Conservation (phyloP, 2,797 vertebrate genomes). For the Ataeniobius toweri region DNA sequence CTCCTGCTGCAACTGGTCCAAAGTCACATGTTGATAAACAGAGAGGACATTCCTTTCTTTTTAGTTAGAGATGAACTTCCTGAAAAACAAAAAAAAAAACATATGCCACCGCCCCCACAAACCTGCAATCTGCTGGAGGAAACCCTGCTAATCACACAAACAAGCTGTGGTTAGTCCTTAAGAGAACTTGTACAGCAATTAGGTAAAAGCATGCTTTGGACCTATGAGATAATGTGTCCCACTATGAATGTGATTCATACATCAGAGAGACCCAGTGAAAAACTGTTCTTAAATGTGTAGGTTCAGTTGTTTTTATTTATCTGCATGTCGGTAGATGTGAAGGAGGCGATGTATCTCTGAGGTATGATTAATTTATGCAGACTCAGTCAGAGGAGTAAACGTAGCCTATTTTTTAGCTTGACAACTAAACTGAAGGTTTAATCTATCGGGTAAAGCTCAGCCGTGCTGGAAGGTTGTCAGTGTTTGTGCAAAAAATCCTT, state of each 20-base stretch:
- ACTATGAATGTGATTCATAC: conserved; percentile 14
- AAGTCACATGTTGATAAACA: conserved; percentile 18
- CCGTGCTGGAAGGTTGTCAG: neutral
- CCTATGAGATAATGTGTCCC: conserved; percentile 12
- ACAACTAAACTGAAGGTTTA: conserved; percentile 61
- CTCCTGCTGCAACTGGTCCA: conserved; percentile 16
- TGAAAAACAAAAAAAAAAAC: neutral
- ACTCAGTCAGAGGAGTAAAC: conserved; percentile 43
- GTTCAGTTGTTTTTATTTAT: conserved; percentile 55
- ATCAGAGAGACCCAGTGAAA: conserved; percentile 30
- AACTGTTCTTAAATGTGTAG: conserved; percentile 17
- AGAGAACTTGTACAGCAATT: conserved; percentile 12
- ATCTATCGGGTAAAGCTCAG: conserved; percentile 8
- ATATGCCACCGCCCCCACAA: neutral
- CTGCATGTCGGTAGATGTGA: conserved; percentile 46
- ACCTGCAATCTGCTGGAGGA: neutral
- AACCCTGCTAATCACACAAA: conserved; percentile 18
- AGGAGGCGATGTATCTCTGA: conserved; percentile 53
- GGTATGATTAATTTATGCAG: conserved; percentile 62
- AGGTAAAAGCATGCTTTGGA: conserved; percentile 12
- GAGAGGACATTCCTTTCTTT: conserved; percentile 12
- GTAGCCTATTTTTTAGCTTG: conserved; percentile 62
- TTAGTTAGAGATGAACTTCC: neutral
- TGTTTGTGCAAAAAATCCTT: neutral
- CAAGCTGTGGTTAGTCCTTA: conserved; percentile 4